Conservation (phyloP, 2,113 vertebrate genomes). For the Holacanthus passer region DNA sequence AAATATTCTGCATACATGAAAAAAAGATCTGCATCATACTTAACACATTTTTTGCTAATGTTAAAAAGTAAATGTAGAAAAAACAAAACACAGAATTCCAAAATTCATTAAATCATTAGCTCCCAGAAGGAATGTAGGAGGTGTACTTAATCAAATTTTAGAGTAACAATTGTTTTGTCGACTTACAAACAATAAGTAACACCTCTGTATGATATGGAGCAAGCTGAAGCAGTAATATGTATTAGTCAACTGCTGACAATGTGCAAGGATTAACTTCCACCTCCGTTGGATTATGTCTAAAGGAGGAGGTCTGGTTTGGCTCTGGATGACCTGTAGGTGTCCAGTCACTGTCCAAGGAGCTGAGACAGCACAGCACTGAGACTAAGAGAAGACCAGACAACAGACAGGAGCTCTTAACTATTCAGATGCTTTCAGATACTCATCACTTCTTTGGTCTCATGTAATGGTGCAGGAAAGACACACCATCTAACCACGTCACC, state of each 20-base stretch:
- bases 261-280: slow-evolving; percentile 49
- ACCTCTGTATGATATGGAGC: background rate
- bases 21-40: too few species aligned
- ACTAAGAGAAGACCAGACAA: slow-evolving; percentile 22
- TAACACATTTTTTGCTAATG: too few species aligned
- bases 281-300: slow-evolving; percentile 66
- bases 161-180: background rate
- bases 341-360: slow-evolving; percentile 51
- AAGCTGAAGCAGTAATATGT: background rate
- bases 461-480: background rate
- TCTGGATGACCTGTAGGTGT: slow-evolving; percentile 50
- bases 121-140: too few species aligned
- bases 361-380: slow-evolving; percentile 23
- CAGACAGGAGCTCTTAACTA: background rate
- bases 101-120: too few species aligned
- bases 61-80: too few species aligned
- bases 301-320: slow-evolving; percentile 52
- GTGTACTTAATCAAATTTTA: background rate
- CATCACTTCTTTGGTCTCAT: background rate
- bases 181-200: background rate
- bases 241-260: slow-evolving; percentile 32
- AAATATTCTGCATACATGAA: too few species aligned
- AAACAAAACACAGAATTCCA: too few species aligned
- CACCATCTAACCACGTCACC: too few species aligned
- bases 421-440: background rate